Base-by-base conservation (phyloP, 2,888 invertebrate genomes). In the Ennomos fuscantarius region DNA sequence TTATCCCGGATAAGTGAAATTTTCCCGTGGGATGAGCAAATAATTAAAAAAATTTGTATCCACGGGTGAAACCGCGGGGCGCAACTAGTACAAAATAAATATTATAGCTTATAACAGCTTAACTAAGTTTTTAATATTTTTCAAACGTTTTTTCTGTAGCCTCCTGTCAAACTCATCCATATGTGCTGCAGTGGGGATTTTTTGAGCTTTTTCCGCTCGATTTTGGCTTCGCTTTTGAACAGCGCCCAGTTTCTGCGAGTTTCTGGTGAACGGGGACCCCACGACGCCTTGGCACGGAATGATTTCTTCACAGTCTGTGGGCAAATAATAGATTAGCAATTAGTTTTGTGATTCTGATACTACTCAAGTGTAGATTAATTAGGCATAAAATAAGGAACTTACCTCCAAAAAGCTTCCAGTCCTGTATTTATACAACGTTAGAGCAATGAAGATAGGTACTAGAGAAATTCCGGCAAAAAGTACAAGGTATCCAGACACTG, bases 231-330 rank as follows among this genome's bases (percentile, higher is more conserved):
- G 3, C 73, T 78, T 68, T 93, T 94, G 73, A 93, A 94, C 8
- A 88, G 81, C 1, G 73, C 59, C 95, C 95, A 96, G 58, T 93
- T 91, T 2, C 89, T 87, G 53, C 84, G 88, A 3, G 24, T 24
- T 0, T 82, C 86, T 8, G 85, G 74, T 59, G 93, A 86, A 1
- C 93, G 87, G 0, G 96, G 96, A 0, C 95, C 95, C 95, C 96
- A 96, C 6, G 93, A 82, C 10, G 81, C 60, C 47, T 92, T 91
- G 1, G 93, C 71, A 8, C 74, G 68, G 75, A 94, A 89, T 0
- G 93, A 69, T 31, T 73, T 72, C 59, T 74, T 86, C 37, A 92
- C 37, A 42, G 87, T 90, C 94, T 94, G 84, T 15, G 47, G 66
- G 83, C 66, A 60, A 47, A 24, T 31, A 13, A 42, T 24, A 24